Conservation (phyloP, 2,797 vertebrate species). For the Enteromius mattozi region DNA sequence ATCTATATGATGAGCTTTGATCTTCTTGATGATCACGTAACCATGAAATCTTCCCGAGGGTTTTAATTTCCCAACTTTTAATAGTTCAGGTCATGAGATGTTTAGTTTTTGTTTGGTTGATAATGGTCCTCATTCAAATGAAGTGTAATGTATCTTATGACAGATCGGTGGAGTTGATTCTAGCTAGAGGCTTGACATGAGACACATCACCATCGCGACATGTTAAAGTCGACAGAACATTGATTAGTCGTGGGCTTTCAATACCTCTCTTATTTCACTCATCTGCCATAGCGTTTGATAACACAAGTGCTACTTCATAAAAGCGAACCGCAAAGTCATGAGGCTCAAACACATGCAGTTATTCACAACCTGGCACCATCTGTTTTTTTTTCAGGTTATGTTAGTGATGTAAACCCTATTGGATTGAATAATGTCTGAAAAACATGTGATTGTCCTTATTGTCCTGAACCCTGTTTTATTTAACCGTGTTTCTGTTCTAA, state of each 20-base stretch:
- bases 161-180: constrained; percentile 2
- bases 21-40: neutral
- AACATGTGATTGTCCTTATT: constrained; percentile 3
- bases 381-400: neutral
- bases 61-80: neutral
- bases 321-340: constrained; percentile 25
- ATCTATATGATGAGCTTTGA: neutral
- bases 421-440: neutral
- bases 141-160: constrained; percentile 31
- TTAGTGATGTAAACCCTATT: neutral
- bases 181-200: constrained; percentile 27
- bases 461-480: neutral
- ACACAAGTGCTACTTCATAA: neutral
- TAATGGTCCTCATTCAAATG: neutral
- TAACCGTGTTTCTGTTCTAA: neutral
- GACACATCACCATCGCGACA: constrained; percentile 4
- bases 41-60: neutral
- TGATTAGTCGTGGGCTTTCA: constrained; percentile 35
- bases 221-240: constrained; percentile 16
- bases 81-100: neutral
- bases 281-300: constrained; percentile 7
- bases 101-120: neutral
- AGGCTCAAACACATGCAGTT: neutral
- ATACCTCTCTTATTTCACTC: neutral
- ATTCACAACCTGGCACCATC: constrained; percentile 3